Percentiles rank a stretch among this genome's conserved stretches.
phyloP scores from a whole-genome alignment of 2,113 vertebrate species.

The Glareola pratincola region DNA sequence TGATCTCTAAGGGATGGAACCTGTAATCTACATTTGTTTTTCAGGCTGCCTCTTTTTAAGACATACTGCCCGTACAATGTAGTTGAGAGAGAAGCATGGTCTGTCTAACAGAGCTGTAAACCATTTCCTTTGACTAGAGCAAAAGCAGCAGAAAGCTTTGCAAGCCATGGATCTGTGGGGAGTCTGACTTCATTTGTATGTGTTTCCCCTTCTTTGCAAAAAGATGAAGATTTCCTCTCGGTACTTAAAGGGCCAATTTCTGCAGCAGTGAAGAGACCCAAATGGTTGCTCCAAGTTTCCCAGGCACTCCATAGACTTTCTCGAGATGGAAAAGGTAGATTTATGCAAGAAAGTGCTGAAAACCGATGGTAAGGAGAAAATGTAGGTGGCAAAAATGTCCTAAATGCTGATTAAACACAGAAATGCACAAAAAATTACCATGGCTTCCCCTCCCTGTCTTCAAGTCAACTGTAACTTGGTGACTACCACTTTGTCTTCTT shows the following conservation, averaged over 20 bases:
- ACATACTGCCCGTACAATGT: neutral
- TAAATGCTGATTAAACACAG: neutral
- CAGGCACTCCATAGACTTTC: neutral
- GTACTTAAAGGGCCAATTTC: neutral
- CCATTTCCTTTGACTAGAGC: neutral
- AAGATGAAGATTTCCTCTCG: neutral
- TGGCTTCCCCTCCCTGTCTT: neutral
- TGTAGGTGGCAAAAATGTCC: neutral
- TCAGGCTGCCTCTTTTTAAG: neutral
- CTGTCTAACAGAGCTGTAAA: neutral
- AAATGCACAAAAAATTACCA: neutral
- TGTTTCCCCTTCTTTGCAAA: neutral
- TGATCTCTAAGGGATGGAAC: neutral
- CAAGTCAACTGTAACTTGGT: neutral
- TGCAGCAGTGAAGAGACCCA: neutral
- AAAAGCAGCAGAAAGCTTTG: neutral
- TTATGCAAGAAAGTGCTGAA: neutral
- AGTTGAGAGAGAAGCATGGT: neutral
- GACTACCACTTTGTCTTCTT: neutral
- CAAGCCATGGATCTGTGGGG: neutral
- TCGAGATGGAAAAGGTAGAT: neutral
- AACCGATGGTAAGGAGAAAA: neutral
- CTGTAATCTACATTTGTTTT: neutral
- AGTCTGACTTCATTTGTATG: neutral
- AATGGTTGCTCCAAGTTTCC: neutral